These are phyloP conservation scores for Phasia obesa DNA, from an alignment of 2,888 invertebrate species.

Conservation along the genomic window DNA sequence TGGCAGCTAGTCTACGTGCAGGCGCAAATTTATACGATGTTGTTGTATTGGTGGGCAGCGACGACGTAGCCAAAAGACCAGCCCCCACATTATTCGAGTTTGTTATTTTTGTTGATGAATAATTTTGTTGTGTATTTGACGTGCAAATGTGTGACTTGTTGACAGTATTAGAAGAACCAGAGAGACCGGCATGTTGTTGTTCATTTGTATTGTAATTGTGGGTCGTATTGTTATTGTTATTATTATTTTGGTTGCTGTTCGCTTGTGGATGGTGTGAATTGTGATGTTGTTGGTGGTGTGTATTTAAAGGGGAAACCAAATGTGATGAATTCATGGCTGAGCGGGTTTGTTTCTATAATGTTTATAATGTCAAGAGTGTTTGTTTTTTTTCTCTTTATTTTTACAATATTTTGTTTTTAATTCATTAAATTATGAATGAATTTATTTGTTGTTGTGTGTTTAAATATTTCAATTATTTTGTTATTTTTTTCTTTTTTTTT, in stretches of 20 bases:
- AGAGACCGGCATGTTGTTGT: constrained; percentile 56
- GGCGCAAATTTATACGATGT: constrained; percentile 79
- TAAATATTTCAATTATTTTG: constrained; percentile 45
- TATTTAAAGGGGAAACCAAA: constrained; percentile 72
- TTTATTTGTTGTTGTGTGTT: constrained; percentile 11
- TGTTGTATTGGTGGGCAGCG: constrained; percentile 21
- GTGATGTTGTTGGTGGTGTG: constrained; percentile 59
- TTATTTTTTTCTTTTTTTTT: constrained; percentile 70
- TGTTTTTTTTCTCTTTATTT: constrained; percentile 20
- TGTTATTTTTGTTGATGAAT: constrained; percentile 29
- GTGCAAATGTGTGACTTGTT: constrained; percentile 34
- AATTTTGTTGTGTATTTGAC: constrained; percentile 21
- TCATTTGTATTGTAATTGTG: constrained; percentile 32
- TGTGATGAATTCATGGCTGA: constrained; percentile 76
- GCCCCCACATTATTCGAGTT: constrained; percentile 60
- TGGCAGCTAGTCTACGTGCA: constrained; percentile 82
- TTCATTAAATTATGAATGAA: constrained; percentile 50
- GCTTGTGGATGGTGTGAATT: constrained; percentile 48
- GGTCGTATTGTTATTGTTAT: neutral
- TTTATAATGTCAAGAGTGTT: constrained; percentile 25
- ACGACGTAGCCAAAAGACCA: constrained; percentile 44
- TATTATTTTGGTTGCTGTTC: constrained; percentile 25
- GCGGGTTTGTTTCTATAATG: neutral
- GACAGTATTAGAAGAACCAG: constrained; percentile 3
- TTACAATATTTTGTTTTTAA: neutral